A percentile compares a stretch with the other conserved stretches of the same genome.
Evolutionary conservation across 2,797 vertebrate genomes (phyloP).

Genomic region (Enteromius trimaculatus): DNA sequence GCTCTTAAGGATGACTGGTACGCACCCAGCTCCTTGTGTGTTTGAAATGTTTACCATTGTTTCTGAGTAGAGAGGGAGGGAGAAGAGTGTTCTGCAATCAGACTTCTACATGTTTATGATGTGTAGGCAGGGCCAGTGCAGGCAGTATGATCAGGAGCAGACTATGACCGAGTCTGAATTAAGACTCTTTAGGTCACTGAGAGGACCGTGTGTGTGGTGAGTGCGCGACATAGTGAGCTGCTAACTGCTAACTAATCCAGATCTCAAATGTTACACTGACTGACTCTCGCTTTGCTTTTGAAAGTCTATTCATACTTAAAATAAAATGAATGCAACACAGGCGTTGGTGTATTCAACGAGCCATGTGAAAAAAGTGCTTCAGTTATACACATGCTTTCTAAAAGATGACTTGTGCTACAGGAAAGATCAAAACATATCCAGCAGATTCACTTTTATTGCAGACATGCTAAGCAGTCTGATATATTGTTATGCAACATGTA

Average conservation of each 20-base stretch:
- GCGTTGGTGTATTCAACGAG: neutral
- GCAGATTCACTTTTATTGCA: neutral
- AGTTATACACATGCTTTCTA: neutral
- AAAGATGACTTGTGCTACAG: too few species aligned
- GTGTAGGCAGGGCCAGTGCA: constrained; percentile 44
- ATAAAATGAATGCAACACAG: neutral
- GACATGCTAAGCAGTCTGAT: too few species aligned
- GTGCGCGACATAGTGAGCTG: neutral
- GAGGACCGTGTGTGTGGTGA: constrained; percentile 18
- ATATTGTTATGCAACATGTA: too few species aligned
- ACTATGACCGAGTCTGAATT: neutral
- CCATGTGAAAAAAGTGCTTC: too few species aligned
- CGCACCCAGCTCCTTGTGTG: neutral
- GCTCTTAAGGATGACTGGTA: constrained; percentile 79
- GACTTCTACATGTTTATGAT: constrained; percentile 1
- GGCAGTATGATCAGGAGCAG: constrained; percentile 10
- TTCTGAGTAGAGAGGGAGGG: neutral
- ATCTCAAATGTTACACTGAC: neutral
- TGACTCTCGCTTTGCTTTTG: neutral
- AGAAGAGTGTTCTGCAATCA: neutral
- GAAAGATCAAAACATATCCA: neutral
- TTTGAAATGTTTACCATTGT: neutral
- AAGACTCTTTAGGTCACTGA: constrained; percentile 3
- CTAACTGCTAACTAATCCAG: neutral
- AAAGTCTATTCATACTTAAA: neutral